Conservation (phyloP, 2,113 vertebrate species). For the Stegostoma tigrinum region DNA sequence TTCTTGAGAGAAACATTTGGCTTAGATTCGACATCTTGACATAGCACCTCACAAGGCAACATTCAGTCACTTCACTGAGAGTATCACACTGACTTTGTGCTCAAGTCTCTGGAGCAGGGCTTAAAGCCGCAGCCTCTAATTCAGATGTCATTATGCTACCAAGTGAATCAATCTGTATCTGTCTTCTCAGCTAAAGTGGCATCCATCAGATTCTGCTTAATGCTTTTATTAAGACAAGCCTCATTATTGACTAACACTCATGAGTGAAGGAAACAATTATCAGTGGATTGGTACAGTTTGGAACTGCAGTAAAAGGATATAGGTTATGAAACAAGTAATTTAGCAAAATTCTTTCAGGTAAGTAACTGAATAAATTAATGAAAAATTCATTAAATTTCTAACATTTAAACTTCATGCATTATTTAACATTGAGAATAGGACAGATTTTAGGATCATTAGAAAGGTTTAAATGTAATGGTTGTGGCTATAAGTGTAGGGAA, state of each 20-base stretch:
- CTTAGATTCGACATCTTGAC: background rate
- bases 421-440: background rate
- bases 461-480: background rate
- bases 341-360: background rate
- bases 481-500: background rate
- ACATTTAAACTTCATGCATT: background rate
- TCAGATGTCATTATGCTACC: background rate
- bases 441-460: background rate
- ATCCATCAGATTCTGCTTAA: background rate
- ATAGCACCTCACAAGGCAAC: background rate
- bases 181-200: background rate
- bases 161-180: background rate
- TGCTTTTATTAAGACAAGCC: background rate
- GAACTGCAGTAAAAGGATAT: background rate
- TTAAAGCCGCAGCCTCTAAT: background rate
- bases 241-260: background rate
- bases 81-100: background rate
- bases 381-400: background rate
- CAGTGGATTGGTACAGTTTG: background rate
- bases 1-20: background rate
- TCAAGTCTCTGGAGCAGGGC: background rate
- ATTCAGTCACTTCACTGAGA: background rate
- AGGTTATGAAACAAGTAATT: background rate
- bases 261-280: background rate
- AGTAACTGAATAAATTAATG: background rate